A percentile compares a stretch with the other conserved stretches of the same genome.
Conservation (phyloP, 2,888 invertebrate genomes). For the Pollenia amentaria region DNA sequence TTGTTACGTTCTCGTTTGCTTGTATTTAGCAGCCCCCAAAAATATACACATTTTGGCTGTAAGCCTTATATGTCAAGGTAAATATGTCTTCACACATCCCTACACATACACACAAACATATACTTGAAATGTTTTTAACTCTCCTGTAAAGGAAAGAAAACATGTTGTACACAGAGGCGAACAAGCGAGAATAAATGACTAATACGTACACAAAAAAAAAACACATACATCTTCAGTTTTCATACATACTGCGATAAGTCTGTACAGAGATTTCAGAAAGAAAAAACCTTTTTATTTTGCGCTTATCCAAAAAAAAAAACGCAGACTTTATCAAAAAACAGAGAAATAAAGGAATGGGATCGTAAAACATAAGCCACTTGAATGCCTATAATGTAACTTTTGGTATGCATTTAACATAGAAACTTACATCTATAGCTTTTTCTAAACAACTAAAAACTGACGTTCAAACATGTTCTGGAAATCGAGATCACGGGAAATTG, state of each 20-base stretch:
- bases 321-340: background rate
- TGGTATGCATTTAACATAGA: too few species aligned
- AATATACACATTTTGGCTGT: conserved; percentile 57
- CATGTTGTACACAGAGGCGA: conserved; percentile 41
- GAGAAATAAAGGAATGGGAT: conserved; percentile 14
- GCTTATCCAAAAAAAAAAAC: conserved; percentile 47
- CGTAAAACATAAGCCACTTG: background rate
- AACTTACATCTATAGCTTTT: too few species aligned
- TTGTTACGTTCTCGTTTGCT: conserved; percentile 22
- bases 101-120: background rate
- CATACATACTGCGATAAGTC: conserved; percentile 18
- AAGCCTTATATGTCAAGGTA: conserved; percentile 68
- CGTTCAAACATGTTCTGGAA: too few species aligned
- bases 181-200: conserved; percentile 34
- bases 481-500: too few species aligned
- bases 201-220: conserved; percentile 28
- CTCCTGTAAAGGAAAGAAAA: conserved; percentile 13
- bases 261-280: conserved; percentile 59
- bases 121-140: background rate
- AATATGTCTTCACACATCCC: conserved; percentile 47
- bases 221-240: background rate
- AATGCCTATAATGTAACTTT: background rate
- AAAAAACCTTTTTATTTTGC: conserved; percentile 66
- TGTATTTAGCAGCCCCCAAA: conserved; percentile 39
- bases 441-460: too few species aligned